Conservation (phyloP, 1,140 invertebrate species). For the Aporrectodea caliginosa region DNA sequence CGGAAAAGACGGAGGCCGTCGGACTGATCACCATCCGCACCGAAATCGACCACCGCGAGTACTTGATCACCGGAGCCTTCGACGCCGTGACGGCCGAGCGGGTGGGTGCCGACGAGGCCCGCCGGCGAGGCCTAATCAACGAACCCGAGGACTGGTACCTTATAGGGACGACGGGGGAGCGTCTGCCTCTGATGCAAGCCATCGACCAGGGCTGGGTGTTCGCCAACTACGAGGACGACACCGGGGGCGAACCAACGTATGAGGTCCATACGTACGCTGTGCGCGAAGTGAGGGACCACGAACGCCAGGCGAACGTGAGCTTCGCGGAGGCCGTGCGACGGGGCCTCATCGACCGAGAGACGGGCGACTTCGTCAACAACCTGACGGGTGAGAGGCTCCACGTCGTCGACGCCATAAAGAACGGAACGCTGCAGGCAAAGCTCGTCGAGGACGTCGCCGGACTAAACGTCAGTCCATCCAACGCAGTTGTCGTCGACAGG, state of each 20-base stretch:
- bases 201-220: conserved; percentile 44
- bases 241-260: background rate
- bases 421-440: conserved; percentile 27
- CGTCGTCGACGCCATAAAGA: conserved; percentile 28
- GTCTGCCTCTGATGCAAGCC: conserved; percentile 47
- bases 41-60: conserved; percentile 41
- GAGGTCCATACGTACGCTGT: conserved; percentile 46
- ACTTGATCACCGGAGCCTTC: conserved; percentile 43
- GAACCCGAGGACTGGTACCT: conserved; percentile 37
- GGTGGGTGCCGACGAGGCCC: conserved; percentile 39
- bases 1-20: conserved; percentile 37
- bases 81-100: conserved; percentile 43
- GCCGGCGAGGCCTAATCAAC: conserved; percentile 40
- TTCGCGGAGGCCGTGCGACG: conserved; percentile 29
- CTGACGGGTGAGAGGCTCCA: conserved; percentile 29
- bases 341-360: conserved; percentile 44
- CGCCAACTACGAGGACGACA: conserved; percentile 12
- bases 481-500: conserved; percentile 47
- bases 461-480: conserved; percentile 50
- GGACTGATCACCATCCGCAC: conserved; percentile 52
- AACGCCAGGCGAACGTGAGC: conserved; percentile 40
- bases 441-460: conserved; percentile 41
- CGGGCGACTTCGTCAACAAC: conserved; percentile 40
- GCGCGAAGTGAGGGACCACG: conserved; percentile 47
- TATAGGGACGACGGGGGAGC: conserved; percentile 40